Base-by-base conservation (phyloP, 2,113 vertebrate genomes). In the Zosterops pallidus region DNA sequence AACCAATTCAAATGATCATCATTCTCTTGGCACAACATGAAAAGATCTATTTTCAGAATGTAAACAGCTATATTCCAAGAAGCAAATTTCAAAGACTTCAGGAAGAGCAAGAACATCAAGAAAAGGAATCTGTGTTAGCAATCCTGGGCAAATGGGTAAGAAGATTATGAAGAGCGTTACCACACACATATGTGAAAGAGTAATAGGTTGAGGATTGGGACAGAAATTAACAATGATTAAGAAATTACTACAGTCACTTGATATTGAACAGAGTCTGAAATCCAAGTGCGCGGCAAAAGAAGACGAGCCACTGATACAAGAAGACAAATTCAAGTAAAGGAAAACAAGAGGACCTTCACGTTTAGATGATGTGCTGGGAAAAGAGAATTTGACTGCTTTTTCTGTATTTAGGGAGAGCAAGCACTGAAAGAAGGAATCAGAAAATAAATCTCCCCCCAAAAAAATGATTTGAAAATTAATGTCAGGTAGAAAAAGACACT, bases 121-220 rank as follows among this genome's bases (percentile, higher is more conserved):
- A 85, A 80, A 76, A 56, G 4, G 23, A 87, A 67, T 49, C 29
- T 14, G 12, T 46, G 35, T 56, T 67, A 83, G n/a, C 31, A 92
- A 69, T 52, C n/a, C 26, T 67, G n/a, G 67, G 50, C 29, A 74
- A 85, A 93, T 7, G 25, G 14, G 33, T 92, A 95, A 92, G 59
- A 94, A 35, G 71, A 92, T 94, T 92, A 91, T 26, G 52, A 67
- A 78, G 19, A 88, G 50, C 59, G 94, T 93, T 94, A 80, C 33
- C 50, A 60, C 4, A 3, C 33, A 70, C 25, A 37, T 63, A 49
- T n/a, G 33, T 70, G 63, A 80, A 83, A 92, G 83, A 83, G 33
- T 55, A 57, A 28, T 35, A 77, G 55, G 84, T 44, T 24, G 17
- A 77, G 76, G 56, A 83, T 6, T 22, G 15, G 35, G 28, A 28